Conservation (phyloP, 2,797 vertebrate genomes). For the Poliocrania exsul region DNA sequence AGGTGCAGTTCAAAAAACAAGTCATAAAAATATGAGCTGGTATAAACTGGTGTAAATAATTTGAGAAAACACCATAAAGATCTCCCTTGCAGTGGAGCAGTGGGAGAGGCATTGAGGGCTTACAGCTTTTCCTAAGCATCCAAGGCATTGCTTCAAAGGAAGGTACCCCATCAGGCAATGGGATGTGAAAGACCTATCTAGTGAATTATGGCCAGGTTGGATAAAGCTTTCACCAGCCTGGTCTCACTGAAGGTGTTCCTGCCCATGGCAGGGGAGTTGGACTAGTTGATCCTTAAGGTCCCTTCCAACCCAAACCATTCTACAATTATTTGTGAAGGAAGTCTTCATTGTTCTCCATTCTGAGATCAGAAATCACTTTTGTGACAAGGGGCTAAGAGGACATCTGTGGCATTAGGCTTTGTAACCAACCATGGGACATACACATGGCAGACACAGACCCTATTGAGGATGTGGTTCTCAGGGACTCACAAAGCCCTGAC, state of each 20-base stretch:
- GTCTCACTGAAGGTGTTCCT: neutral
- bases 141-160: neutral
- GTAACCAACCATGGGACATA: rapidly evolving
- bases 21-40: neutral
- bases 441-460: neutral
- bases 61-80: neutral
- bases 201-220: neutral
- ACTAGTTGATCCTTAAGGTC: neutral
- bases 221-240: neutral
- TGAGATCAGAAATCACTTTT: neutral
- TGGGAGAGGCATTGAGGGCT: neutral
- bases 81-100: neutral
- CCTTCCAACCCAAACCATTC: neutral
- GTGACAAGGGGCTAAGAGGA: neutral
- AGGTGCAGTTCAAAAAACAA: neutral
- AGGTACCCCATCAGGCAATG: neutral
- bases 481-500: neutral
- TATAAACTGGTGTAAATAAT: neutral
- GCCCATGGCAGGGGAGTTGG: neutral
- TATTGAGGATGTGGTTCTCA: rapidly evolving
- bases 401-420: neutral
- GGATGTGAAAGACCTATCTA: neutral
- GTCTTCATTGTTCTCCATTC: neutral
- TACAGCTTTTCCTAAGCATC: neutral
- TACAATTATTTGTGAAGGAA: neutral